Evolutionary conservation across 2,888 invertebrate species (phyloP).

Genomic region (Sarcophaga caerulescens): DNA sequence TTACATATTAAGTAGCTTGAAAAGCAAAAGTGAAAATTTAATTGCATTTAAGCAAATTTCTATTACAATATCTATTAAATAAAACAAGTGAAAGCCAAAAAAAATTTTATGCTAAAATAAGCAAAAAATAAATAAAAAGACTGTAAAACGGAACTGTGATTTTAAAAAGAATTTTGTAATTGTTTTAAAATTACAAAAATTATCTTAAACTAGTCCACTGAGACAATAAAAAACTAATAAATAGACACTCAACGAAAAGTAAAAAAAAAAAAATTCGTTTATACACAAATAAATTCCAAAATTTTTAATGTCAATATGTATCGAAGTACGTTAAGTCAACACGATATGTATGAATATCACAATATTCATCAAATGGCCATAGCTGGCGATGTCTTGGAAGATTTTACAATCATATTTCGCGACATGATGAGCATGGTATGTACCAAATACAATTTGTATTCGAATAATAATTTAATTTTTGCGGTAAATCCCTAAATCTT

Average conservation of each 20-base stretch:
- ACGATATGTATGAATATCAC: conserved; percentile 84
- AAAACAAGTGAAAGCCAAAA: conserved; percentile 69
- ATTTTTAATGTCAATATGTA: conserved; percentile 73
- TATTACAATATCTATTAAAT: conserved; percentile 17
- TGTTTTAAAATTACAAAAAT: conserved; percentile 47
- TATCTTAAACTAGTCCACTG: conserved; percentile 30
- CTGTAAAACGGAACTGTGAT: conserved; percentile 58
- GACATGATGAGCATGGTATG: conserved; percentile 87
- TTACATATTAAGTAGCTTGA: not conserved
- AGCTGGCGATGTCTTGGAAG: conserved; percentile 88
- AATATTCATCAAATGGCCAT: conserved; percentile 84
- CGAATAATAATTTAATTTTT: no score
- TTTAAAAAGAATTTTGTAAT: conserved; percentile 39
- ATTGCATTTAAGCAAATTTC: conserved; percentile 35
- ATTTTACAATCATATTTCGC: conserved; percentile 87
- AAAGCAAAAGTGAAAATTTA: conserved; percentile 12
- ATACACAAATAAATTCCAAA: conserved; percentile 35
- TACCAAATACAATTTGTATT: conserved; percentile 34
- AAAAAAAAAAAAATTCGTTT: conserved; percentile 35
- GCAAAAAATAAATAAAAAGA: conserved; percentile 31
- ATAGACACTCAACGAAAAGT: not conserved
- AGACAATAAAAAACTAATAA: conserved; percentile 21
- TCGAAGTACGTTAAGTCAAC: conserved; percentile 74
- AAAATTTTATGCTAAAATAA: conserved; percentile 48
- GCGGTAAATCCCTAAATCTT: no score